Evolutionary conservation across 1,140 invertebrate species (phyloP).

Genomic region (Conus betulinus): DNA sequence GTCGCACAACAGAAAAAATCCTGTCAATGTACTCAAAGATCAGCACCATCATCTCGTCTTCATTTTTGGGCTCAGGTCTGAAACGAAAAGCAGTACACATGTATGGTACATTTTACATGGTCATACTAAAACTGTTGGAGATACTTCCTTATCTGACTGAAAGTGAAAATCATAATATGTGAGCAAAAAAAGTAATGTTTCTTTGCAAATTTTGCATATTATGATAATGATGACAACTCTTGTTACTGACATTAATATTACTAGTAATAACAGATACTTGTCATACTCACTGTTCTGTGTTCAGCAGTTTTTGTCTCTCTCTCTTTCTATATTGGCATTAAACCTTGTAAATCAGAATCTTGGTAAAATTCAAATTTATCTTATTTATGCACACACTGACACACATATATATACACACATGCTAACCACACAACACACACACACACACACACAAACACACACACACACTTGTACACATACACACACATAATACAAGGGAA

Average conservation of each 20-base stretch:
- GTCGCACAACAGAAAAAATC: slow-evolving; percentile 95
- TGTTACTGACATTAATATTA: too few species aligned
- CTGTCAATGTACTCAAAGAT: slow-evolving; percentile 99
- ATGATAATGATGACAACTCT: not conserved
- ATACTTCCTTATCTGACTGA: too few species aligned
- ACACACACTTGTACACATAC: not conserved
- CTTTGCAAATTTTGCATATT: not conserved
- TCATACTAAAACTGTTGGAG: too few species aligned
- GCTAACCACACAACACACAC: not conserved
- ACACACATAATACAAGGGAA: not conserved
- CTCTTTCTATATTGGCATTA: too few species aligned
- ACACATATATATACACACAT: not conserved
- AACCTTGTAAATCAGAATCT: too few species aligned
- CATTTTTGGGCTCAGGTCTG: slow-evolving; percentile 96
- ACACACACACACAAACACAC: not conserved
- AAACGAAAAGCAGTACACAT: slow-evolving; percentile 48
- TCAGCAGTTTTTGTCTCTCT: too few species aligned
- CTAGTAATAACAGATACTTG: too few species aligned
- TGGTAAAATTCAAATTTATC: not conserved
- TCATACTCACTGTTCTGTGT: too few species aligned
- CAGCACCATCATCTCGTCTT: slow-evolving; percentile 99
- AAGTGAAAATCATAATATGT: not conserved
- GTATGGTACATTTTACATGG: not conserved
- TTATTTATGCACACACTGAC: not conserved
- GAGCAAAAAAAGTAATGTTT: not conserved